These are phyloP conservation scores for Ganaspis sp. DNA, from an alignment of 1,140 invertebrate genomes.

Conservation along the genomic window DNA sequence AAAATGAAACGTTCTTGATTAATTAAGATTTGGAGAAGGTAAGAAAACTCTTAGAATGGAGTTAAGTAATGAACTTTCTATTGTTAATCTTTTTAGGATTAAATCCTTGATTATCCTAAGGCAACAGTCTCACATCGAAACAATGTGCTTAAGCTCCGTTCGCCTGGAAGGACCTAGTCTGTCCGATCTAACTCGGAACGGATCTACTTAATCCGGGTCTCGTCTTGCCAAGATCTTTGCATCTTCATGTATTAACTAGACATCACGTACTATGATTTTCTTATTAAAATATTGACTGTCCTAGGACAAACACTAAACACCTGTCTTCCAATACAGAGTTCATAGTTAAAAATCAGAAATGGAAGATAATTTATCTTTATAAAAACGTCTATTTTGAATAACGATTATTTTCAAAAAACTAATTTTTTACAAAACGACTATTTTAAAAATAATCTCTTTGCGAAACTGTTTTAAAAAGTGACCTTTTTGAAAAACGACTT, in stretches of 20 bases:
- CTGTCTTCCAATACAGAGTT: background rate
- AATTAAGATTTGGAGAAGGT: background rate
- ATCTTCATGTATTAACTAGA: constrained; percentile 45
- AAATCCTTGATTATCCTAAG: constrained; percentile 72
- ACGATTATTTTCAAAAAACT: no score
- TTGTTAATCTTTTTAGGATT: constrained; percentile 69
- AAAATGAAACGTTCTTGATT: background rate
- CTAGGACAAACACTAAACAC: background rate
- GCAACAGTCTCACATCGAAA: constrained; percentile 70
- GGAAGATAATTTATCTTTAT: no score
- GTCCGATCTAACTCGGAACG: constrained; percentile 66
- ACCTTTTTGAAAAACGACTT: no score
- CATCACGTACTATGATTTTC: constrained; percentile 55
- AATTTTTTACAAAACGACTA: no score
- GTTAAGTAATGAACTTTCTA: constrained; percentile 61
- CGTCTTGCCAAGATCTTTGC: constrained; percentile 68
- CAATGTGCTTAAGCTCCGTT: constrained; percentile 68
- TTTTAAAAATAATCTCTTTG: no score
- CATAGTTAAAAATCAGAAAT: no score
- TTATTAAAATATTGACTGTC: constrained; percentile 50
- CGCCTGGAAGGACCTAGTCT: constrained; percentile 63
- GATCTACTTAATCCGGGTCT: constrained; percentile 70
- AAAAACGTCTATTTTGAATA: no score
- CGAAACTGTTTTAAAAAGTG: no score
- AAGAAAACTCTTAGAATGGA: constrained; percentile 32